Base-by-base conservation (phyloP, 2,113 vertebrate genomes). In the Ictidomys tridecemlineatus region DNA sequence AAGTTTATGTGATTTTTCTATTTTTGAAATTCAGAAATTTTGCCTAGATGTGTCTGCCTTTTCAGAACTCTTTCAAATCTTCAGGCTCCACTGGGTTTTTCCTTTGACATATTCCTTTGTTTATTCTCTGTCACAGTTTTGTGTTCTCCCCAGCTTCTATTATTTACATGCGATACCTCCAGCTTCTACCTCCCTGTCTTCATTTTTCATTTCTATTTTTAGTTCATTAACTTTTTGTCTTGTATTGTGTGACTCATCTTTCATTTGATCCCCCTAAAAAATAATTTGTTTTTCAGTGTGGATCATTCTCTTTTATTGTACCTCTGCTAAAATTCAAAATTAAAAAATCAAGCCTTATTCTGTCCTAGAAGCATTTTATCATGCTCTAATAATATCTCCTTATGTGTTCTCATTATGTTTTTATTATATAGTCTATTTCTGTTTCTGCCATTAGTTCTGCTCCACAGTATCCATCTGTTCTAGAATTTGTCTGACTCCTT, bases 341-440 rank as follows among this genome's bases (percentile, higher is more conserved):
- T 61, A 67, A 92, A 85, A 91, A 53, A 5, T 14, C 80, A 30
- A 65, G 85, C 34, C 20, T 70, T 70, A 18, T 80, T 91, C 56
- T 76, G 37, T 65, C 88, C 83, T 51, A 0, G 58, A 76, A 95
- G 76, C 6, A n/a, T 85, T 85, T 92, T 80, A n/a, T 78, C 67
- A 42, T 92, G 89, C 94, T 90, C 74, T 94, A 90, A 94, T 96
- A 86, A 89, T 83, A 70, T 58, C 91, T 94, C 97, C 91, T 93
- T 72, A 70, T 85, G 91, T 56, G 58, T 91, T 93, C 93, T 91
- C 93, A 61, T 95, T 90, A 65, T 45, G 53, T 92, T 78, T 93
- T 69, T 79, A 88, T 80, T 84, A 77, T 90, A 51, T 39, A 70
- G 80, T 58, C 93, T 94, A 37, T 94, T 94, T 97, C 72, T 79